Conservation (phyloP, 2,888 invertebrate genomes). For the Muscina levida region DNA sequence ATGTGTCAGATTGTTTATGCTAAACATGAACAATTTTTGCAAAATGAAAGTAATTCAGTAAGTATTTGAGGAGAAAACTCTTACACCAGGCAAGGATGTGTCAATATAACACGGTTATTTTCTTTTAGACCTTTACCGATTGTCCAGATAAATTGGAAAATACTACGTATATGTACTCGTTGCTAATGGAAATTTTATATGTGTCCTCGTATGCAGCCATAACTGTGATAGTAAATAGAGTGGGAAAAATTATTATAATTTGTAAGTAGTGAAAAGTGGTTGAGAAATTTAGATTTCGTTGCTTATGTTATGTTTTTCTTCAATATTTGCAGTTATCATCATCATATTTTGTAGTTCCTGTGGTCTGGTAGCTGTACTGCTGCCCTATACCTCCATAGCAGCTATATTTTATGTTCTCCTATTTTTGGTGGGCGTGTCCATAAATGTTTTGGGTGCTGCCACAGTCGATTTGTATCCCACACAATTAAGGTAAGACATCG, state of each 20-base stretch:
- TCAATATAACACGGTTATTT: too few relatives aligned
- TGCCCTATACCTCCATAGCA: slow-evolving; percentile 69
- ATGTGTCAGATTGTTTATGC: slow-evolving; percentile 73
- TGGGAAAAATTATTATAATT: slow-evolving; percentile 73
- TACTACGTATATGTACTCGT: slow-evolving; percentile 71
- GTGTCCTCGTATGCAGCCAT: slow-evolving; percentile 72
- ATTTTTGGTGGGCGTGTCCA: slow-evolving; percentile 70
- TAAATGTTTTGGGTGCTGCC: slow-evolving; percentile 74
- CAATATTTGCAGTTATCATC: slow-evolving; percentile 68
- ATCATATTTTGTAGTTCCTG: slow-evolving; percentile 70
- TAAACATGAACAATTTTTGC: slow-evolving; percentile 63
- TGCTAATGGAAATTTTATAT: slow-evolving; percentile 73
- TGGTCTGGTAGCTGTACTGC: slow-evolving; percentile 69
- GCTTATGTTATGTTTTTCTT: not conserved
- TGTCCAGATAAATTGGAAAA: slow-evolving; percentile 72
- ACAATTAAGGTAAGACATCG: slow-evolving; percentile 74
- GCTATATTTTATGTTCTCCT: slow-evolving; percentile 72
- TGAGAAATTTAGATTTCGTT: not conserved
- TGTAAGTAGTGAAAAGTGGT: slow-evolving; percentile 68
- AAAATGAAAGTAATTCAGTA: slow-evolving; percentile 33
- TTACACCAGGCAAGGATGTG: too few relatives aligned
- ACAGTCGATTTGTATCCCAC: slow-evolving; percentile 77
- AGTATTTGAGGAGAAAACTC: slow-evolving; percentile 33
- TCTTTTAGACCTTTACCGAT: slow-evolving; percentile 59
- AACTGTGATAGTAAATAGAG: slow-evolving; percentile 73